phyloP scores from a whole-genome alignment of 2,797 vertebrate genomes.

The Huso huso region DNA sequence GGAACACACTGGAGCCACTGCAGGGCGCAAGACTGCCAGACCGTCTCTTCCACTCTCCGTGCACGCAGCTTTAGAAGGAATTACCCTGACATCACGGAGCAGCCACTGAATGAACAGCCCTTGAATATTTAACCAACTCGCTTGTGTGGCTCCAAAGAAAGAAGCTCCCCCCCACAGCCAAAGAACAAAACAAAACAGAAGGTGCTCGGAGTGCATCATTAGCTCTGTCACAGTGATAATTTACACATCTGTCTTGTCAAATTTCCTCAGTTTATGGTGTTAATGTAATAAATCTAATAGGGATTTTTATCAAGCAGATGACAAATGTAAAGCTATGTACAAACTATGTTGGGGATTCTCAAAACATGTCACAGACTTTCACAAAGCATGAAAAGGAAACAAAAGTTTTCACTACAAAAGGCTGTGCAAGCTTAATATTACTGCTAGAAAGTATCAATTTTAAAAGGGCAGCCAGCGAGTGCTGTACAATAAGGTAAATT shows the following conservation, averaged over 20 bases:
- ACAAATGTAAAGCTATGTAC: constrained; percentile 52
- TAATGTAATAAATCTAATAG: constrained; percentile 92
- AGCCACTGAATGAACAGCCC: constrained; percentile 70
- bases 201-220: constrained; percentile 99
- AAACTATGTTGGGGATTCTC: constrained; percentile 43
- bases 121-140: constrained; percentile 79
- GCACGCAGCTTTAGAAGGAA: constrained; percentile 74
- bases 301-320: constrained; percentile 68
- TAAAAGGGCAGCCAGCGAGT: constrained; percentile 15
- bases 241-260: constrained; percentile 99
- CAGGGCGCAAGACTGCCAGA: constrained; percentile 64
- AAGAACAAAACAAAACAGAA: constrained; percentile 82
- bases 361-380: constrained; percentile 6
- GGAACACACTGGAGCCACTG: constrained; percentile 72
- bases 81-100: constrained; percentile 63
- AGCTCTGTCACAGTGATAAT: constrained; percentile 99
- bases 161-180: constrained; percentile 31
- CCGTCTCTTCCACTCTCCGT: constrained; percentile 53
- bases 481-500: constrained; percentile 7
- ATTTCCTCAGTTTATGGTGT: constrained; percentile 84
- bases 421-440: too few species aligned
- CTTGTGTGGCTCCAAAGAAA: constrained; percentile 45
- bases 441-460: constrained; percentile 8
- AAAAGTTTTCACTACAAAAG: too few species aligned
- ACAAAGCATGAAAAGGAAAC: too few species aligned